Evolutionary conservation across 2,113 vertebrate species (phyloP).

Genomic region (Peucedramus taeniatus): DNA sequence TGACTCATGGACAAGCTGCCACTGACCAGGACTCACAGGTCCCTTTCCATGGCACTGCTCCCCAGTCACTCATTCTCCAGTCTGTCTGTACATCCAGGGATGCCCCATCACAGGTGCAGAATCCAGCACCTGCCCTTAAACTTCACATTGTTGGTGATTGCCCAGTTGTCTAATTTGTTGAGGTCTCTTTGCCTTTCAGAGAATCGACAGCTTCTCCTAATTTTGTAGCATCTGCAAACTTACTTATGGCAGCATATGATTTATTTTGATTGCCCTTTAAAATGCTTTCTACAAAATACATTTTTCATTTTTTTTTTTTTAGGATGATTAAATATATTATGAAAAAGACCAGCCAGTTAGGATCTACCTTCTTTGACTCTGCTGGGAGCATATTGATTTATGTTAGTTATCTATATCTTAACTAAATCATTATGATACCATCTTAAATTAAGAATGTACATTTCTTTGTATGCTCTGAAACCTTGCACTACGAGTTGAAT

Average conservation of each 20-base stretch:
- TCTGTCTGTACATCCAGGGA: neutral
- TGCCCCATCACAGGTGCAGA: neutral
- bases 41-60: rapidly evolving
- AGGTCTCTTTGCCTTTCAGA: neutral
- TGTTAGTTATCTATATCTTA: neutral
- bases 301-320: neutral
- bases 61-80: neutral
- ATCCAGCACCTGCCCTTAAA: neutral
- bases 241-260: neutral
- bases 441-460: neutral
- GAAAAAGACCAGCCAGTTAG: neutral
- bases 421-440: neutral
- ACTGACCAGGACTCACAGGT: rapidly evolving
- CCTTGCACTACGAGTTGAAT: neutral
- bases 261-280: neutral
- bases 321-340: neutral
- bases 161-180: neutral
- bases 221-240: neutral
- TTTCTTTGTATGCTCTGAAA: neutral
- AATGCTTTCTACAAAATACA: neutral
- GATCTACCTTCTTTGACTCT: neutral
- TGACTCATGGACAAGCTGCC: rapidly evolving
- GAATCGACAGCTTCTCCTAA: neutral
- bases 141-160: neutral
- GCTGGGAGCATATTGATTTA: neutral